Evolutionary conservation across 2,113 vertebrate genomes (phyloP).

Genomic region (Sphaerodactylus townsendi): DNA sequence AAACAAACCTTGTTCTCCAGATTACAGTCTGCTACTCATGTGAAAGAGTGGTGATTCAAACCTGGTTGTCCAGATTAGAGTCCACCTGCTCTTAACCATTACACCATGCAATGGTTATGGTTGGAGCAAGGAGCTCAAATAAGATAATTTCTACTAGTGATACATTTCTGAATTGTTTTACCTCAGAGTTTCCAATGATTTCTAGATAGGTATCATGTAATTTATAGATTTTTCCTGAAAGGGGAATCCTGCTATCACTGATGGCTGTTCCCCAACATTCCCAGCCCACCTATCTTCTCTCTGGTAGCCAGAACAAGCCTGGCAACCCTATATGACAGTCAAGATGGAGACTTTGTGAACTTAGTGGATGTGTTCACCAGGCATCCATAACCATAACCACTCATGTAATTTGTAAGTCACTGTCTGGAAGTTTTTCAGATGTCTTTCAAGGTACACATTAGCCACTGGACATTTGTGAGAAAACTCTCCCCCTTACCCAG

Average conservation of each 20-base stretch:
- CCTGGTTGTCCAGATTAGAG: too few species aligned
- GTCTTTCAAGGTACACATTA: background rate
- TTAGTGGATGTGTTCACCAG: background rate
- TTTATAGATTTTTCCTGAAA: too few species aligned
- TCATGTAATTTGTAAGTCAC: background rate
- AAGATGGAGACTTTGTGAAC: background rate
- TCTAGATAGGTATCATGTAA: too few species aligned
- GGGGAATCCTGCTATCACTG: too few species aligned
- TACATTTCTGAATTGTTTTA: conserved; percentile 60
- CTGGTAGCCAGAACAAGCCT: too few species aligned
- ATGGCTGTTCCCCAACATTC: too few species aligned
- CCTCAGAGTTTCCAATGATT: background rate
- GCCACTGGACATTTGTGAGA: background rate
- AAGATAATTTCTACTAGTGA: conserved; percentile 36
- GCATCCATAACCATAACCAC: background rate
- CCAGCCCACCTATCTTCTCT: too few species aligned
- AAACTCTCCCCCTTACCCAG: background rate
- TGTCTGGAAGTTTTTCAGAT: background rate
- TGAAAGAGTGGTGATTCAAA: too few species aligned
- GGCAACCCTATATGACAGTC: background rate
- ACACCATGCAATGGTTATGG: too few species aligned
- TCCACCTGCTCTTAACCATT: too few species aligned
- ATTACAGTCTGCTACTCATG: too few species aligned
- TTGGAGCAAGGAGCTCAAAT: conserved; percentile 17
- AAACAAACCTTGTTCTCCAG: too few species aligned